These are phyloP conservation scores for Spisula solida DNA, from an alignment of 2,888 invertebrate genomes.

Conservation along the genomic window DNA sequence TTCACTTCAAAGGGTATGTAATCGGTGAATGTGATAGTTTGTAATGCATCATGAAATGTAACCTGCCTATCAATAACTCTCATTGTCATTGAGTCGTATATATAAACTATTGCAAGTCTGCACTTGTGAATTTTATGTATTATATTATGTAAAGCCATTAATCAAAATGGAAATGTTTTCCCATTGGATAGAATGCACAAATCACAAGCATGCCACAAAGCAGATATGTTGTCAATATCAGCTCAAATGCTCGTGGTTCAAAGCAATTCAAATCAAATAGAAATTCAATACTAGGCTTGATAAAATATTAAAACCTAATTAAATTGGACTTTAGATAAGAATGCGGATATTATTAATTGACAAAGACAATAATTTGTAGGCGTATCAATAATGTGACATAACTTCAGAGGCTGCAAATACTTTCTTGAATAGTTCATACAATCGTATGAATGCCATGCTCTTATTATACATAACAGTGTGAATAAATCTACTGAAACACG, in stretches of 20 bases:
- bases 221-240: background rate
- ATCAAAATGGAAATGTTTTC: background rate
- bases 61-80: background rate
- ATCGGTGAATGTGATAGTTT: background rate
- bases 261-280: background rate
- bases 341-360: background rate
- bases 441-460: background rate
- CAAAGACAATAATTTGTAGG: background rate
- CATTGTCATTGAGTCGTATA: background rate
- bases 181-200: background rate
- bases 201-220: background rate
- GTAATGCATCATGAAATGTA: background rate
- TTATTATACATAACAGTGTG: too few species aligned
- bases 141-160: background rate
- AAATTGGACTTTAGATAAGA: background rate
- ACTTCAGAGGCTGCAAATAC: background rate
- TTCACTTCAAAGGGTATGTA: background rate
- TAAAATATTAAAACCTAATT: constrained; percentile 1
- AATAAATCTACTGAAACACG: background rate
- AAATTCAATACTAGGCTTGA: background rate
- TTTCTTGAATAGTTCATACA: background rate
- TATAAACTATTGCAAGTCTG: background rate
- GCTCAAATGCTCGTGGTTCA: background rate
- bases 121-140: background rate
- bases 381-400: background rate